Evolutionary conservation across 2,797 vertebrate genomes (phyloP).

Genomic region (Nannoperca australis): DNA sequence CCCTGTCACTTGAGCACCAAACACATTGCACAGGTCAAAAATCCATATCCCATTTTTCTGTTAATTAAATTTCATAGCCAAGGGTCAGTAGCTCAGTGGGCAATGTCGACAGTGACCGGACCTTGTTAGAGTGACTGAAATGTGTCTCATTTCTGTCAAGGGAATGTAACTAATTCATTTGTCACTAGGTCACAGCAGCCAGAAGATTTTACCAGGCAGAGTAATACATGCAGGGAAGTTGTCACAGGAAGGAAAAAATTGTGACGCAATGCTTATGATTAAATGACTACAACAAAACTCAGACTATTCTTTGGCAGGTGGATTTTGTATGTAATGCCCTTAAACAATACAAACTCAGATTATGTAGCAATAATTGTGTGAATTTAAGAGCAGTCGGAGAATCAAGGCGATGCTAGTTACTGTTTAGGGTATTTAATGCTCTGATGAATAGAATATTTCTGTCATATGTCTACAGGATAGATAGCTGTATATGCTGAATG

Average conservation of each 20-base stretch:
- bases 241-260: slow-evolving; percentile 30
- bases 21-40: slow-evolving; percentile 40
- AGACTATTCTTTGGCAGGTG: slow-evolving; percentile 8
- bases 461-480: not conserved
- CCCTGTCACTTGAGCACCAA: slow-evolving; percentile 46
- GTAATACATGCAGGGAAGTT: slow-evolving; percentile 41
- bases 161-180: slow-evolving; percentile 68
- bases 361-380: slow-evolving; percentile 10
- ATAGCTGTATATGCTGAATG: slow-evolving; percentile 1
- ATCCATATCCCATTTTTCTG: slow-evolving; percentile 57
- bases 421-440: slow-evolving; percentile 13
- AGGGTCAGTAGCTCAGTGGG: slow-evolving; percentile 59
- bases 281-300: slow-evolving; percentile 41
- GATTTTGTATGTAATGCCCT: slow-evolving; percentile 34
- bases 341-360: slow-evolving; percentile 34
- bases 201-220: slow-evolving; percentile 39
- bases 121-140: slow-evolving; percentile 61
- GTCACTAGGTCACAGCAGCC: slow-evolving; percentile 55
- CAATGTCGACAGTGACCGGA: slow-evolving; percentile 46
- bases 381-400: slow-evolving; percentile 2
- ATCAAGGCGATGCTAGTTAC: slow-evolving; percentile 11
- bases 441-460: slow-evolving; percentile 16
- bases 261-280: slow-evolving; percentile 27
- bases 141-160: slow-evolving; percentile 59
- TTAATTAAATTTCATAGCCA: slow-evolving; percentile 69